Conservation (phyloP, 2,888 invertebrate genomes). For the Melipona bicolor region DNA sequence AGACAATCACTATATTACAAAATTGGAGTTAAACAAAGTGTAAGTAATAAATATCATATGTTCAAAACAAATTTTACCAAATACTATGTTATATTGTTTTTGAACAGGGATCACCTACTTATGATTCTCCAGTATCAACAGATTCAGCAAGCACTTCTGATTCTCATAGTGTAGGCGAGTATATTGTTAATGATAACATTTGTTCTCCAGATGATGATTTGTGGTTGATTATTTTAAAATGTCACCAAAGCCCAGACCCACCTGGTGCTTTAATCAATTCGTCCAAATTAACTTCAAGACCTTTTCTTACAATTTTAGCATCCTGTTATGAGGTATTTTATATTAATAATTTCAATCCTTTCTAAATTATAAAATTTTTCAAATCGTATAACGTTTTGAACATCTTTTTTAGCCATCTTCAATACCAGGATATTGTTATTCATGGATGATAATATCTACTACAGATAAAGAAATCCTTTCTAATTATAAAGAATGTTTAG, state of each 20-base stretch:
- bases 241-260: conserved; percentile 89
- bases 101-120: conserved; percentile 48
- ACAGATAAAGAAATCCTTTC: conserved; percentile 65
- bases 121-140: conserved; percentile 35
- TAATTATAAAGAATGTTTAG: conserved; percentile 74
- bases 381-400: neutral
- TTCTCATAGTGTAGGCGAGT: conserved; percentile 72
- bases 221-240: conserved; percentile 88
- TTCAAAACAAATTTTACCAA: neutral
- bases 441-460: conserved; percentile 79
- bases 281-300: conserved; percentile 86
- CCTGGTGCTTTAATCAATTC: conserved; percentile 88
- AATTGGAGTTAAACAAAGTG: conserved; percentile 77
- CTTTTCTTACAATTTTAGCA: conserved; percentile 88
- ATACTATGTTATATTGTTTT: conserved; percentile 7
- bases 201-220: conserved; percentile 85
- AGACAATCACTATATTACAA: conserved; percentile 81
- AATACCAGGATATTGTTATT: conserved; percentile 77
- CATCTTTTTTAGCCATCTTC: conserved; percentile 76
- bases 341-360: neutral
- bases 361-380: neutral
- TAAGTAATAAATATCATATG: conserved; percentile 29
- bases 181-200: conserved; percentile 82
- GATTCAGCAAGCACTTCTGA: conserved; percentile 45
- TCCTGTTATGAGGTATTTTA: conserved; percentile 88